phyloP scores from a whole-genome alignment of 2,797 vertebrate species.

The Poeciliopsis presidionis region DNA sequence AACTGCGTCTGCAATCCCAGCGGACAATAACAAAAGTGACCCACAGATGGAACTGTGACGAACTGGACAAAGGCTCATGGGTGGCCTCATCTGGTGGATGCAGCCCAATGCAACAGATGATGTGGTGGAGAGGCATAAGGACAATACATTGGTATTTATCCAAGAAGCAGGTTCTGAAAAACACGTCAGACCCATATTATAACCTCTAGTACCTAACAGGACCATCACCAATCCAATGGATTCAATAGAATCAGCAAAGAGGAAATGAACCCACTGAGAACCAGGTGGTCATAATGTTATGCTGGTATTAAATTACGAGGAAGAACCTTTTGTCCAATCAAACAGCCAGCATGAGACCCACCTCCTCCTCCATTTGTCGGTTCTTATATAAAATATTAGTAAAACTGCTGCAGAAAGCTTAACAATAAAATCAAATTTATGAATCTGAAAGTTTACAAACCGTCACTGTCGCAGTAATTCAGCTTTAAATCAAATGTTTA shows the following conservation, averaged over 20 bases:
- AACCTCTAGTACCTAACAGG: neutral
- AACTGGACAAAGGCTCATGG: neutral
- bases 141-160: neutral
- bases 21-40: neutral
- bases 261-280: neutral
- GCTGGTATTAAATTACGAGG: neutral
- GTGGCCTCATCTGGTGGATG: neutral
- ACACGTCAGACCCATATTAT: neutral
- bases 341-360: conserved; percentile 28
- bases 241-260: neutral
- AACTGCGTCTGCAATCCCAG: neutral
- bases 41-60: neutral
- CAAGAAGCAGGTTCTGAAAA: neutral
- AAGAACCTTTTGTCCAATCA: conserved; percentile 63
- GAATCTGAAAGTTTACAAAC: neutral
- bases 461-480: neutral
- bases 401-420: neutral
- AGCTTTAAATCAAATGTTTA: neutral
- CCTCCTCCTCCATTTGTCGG: conserved; percentile 18
- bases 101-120: neutral
- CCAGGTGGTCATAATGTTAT: neutral
- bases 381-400: neutral
- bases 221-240: neutral
- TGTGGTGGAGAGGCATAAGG: neutral
- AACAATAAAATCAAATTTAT: neutral